phyloP scores from a whole-genome alignment of 2,888 invertebrate genomes.

The Merodon equestris region DNA sequence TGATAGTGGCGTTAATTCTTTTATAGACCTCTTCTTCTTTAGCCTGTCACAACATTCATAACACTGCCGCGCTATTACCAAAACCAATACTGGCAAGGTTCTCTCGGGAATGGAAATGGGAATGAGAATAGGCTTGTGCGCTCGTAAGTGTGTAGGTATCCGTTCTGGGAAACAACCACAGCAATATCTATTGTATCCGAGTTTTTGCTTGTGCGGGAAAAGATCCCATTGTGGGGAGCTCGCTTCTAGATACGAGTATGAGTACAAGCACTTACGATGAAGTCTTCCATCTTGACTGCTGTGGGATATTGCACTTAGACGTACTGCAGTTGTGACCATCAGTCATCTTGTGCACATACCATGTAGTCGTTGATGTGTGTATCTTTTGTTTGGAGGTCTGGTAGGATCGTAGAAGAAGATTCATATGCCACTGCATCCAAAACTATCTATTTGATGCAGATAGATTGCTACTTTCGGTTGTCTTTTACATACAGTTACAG shows the following conservation, averaged over 20 bases:
- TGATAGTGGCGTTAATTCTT: conserved; percentile 77
- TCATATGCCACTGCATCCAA: conserved; percentile 27
- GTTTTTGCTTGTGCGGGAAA: not conserved
- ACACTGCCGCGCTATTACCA: conserved; percentile 38
- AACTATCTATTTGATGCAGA: conserved; percentile 2
- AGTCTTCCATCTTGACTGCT: not conserved
- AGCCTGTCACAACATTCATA: conserved; percentile 63
- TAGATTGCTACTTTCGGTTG: conserved; percentile 52
- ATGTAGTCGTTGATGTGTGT: conserved; percentile 39
- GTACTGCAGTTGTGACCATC: conserved; percentile 7
- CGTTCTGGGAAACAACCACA: conserved; percentile 32
- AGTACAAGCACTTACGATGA: not conserved
- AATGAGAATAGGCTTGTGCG: conserved; percentile 52
- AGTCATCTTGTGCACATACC: not conserved
- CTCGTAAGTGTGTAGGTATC: conserved; percentile 12
- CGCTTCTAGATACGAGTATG: not conserved
- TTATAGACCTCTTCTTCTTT: conserved; percentile 76
- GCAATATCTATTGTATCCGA: conserved; percentile 11
- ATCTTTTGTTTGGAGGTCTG: not conserved
- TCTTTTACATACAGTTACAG: conserved; percentile 37
- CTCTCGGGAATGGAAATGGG: conserved; percentile 4
- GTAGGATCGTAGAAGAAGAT: conserved; percentile 13
- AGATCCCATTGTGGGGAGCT: conserved; percentile 10
- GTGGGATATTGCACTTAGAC: conserved; percentile 29
- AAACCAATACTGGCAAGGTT: conserved; percentile 54